These are phyloP conservation scores for Pseudoips prasinana DNA, from an alignment of 2,888 invertebrate species.

Conservation along the genomic window DNA sequence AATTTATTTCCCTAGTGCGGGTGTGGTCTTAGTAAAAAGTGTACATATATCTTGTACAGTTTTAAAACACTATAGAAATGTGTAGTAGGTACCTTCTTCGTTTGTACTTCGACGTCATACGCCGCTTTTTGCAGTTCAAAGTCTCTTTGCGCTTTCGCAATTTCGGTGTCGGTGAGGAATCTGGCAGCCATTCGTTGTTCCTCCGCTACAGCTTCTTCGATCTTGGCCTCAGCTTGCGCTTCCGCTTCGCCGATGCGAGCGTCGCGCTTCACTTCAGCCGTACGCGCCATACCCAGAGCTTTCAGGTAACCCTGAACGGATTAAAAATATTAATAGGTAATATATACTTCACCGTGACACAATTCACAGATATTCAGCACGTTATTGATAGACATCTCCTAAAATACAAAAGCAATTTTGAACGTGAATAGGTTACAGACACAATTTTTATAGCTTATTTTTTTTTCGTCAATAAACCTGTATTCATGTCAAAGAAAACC, in stretches of 20 bases:
- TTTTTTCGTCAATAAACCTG: too few relatives aligned
- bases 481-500: too few relatives aligned
- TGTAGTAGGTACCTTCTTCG: conserved; percentile 91
- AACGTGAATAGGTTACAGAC: too few relatives aligned
- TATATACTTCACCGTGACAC: too few relatives aligned
- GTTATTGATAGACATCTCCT: too few relatives aligned
- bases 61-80: too few relatives aligned
- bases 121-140: conserved; percentile 98
- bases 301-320: conserved; percentile 92
- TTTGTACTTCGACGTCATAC: conserved; percentile 98
- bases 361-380: too few relatives aligned
- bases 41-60: too few relatives aligned
- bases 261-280: conserved; percentile 97
- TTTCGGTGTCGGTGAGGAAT: conserved; percentile 97
- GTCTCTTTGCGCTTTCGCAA: conserved; percentile 97
- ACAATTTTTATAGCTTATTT: too few relatives aligned
- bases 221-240: conserved; percentile 94
- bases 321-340: conserved; percentile 26
- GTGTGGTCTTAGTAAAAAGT: too few relatives aligned
- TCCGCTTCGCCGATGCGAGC: conserved; percentile 99
- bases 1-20: too few relatives aligned
- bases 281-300: conserved; percentile 96
- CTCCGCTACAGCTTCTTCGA: conserved; percentile 97
- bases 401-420: too few relatives aligned
- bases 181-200: conserved; percentile 97